These are phyloP conservation scores for Deroplatys truncata DNA, from an alignment of 2,888 invertebrate species.

Conservation along the genomic window DNA sequence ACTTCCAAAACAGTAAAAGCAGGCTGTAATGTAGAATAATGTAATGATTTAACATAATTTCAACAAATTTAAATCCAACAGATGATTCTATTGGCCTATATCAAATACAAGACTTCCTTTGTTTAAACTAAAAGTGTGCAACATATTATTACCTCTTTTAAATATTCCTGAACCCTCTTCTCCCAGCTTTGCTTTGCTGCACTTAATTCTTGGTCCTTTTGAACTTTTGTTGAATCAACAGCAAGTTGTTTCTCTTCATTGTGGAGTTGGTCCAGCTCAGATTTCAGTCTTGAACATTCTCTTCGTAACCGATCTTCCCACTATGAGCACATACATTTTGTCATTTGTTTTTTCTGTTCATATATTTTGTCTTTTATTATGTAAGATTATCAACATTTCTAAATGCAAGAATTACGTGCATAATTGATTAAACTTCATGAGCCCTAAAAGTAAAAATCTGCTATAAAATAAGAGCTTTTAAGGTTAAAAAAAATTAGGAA, in stretches of 20 bases:
- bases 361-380: not conserved
- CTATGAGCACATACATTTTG: too few species aligned
- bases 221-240: constrained; percentile 51
- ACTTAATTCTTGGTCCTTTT: constrained; percentile 56
- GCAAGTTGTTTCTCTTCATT: constrained; percentile 57
- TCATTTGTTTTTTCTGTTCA: too few species aligned
- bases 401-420: too few species aligned
- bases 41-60: not conserved
- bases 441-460: too few species aligned
- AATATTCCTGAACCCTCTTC: constrained; percentile 45
- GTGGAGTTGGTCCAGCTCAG: constrained; percentile 58
- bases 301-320: constrained; percentile 61
- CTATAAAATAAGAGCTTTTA: too few species aligned
- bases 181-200: constrained; percentile 51
- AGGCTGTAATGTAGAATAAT: not conserved
- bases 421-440: too few species aligned
- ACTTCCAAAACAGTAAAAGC: not conserved
- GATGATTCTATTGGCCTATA: not conserved
- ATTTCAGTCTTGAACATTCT: constrained; percentile 59
- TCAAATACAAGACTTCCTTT: not conserved
- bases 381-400: too few species aligned
- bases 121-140: not conserved
- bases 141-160: constrained; percentile 48
- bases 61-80: not conserved
- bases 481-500: too few species aligned